Conservation (phyloP, 2,888 invertebrate species). For the Apamea anceps region DNA sequence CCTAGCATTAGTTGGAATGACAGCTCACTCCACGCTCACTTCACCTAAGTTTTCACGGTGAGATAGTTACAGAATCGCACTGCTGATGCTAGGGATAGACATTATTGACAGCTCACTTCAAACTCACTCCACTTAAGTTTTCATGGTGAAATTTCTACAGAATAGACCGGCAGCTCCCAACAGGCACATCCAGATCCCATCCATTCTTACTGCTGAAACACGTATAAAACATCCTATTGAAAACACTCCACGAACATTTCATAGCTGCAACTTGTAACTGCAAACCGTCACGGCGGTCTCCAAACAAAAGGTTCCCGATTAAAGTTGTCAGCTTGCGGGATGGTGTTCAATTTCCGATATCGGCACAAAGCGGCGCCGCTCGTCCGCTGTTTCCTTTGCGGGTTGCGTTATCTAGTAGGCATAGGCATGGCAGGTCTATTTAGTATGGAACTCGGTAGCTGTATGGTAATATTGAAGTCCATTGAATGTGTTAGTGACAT, state of each 20-base stretch:
- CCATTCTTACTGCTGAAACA: not conserved
- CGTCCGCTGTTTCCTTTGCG: conserved; percentile 70
- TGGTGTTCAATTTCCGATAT: conserved; percentile 82
- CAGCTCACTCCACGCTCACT: too few species aligned
- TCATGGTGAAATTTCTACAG: not conserved
- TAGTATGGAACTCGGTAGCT: conserved; percentile 21
- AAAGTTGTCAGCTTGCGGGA: conserved; percentile 63
- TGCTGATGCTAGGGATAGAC: not conserved
- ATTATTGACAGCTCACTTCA: not conserved
- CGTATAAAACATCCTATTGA: not conserved
- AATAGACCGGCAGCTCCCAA: not conserved
- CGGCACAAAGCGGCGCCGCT: conserved; percentile 81
- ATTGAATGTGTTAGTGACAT: conserved; percentile 17
- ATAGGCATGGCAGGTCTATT: conserved; percentile 44
- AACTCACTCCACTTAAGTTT: not conserved
- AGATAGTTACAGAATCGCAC: too few species aligned
- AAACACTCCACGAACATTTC: conserved; percentile 10
- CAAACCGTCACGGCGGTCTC: conserved; percentile 23
- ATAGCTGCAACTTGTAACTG: conserved; percentile 18
- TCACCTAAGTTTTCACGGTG: too few species aligned
- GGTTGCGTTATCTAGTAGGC: conserved; percentile 58
- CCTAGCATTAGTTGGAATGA: too few species aligned
- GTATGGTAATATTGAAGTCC: conserved; percentile 42
- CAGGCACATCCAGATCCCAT: not conserved
- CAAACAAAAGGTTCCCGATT: conserved; percentile 68